A percentile compares a stretch with the other conserved stretches of the same genome.
Conservation (phyloP, 2,797 vertebrate genomes). For the Acrocephalus scirpaceus region DNA sequence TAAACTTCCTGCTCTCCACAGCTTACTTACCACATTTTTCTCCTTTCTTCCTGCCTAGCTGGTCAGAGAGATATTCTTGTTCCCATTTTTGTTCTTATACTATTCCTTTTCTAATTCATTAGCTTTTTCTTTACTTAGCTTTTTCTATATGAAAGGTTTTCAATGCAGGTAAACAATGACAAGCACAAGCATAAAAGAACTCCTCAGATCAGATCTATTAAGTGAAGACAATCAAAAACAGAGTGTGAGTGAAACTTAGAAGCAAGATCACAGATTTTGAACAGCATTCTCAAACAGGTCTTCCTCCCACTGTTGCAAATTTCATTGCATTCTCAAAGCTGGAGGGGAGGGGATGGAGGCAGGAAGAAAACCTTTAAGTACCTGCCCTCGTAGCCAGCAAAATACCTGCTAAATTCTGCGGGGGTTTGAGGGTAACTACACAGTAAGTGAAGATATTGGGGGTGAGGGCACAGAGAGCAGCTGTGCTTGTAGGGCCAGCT, state of each 20-base stretch:
- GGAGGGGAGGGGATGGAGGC: rapidly evolving
- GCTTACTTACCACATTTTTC: background rate
- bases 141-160: background rate
- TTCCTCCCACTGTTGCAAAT: background rate
- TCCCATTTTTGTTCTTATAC: background rate
- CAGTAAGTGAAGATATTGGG: background rate
- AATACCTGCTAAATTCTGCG: background rate
- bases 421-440: background rate
- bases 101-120: slow-evolving; percentile 1
- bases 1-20: background rate
- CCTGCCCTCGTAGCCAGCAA: background rate
- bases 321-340: background rate
- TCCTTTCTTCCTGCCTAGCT: background rate
- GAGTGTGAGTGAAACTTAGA: background rate
- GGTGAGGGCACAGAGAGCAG: background rate
- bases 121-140: background rate
- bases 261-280: background rate
- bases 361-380: background rate
- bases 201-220: background rate
- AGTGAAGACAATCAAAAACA: background rate
- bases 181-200: background rate
- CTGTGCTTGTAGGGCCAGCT: background rate
- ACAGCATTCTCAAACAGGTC: background rate
- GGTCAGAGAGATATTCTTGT: background rate
- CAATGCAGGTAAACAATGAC: background rate